These are phyloP conservation scores for Crotalus tigris DNA, from an alignment of 2,113 vertebrate genomes.

Conservation along the genomic window DNA sequence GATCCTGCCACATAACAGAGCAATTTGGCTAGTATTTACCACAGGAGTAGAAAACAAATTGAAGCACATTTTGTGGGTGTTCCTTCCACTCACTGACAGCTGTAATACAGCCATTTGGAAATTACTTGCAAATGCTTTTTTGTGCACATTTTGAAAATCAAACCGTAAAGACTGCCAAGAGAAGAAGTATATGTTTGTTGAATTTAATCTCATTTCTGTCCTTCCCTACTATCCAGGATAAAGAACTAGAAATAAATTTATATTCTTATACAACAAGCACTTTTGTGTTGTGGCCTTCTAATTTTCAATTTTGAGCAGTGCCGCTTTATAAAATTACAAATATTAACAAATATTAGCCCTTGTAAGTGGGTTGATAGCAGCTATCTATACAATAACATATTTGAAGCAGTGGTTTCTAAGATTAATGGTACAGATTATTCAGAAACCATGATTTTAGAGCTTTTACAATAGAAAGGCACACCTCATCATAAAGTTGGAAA, in stretches of 20 bases:
- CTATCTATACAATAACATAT: not conserved
- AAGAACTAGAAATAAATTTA: slow-evolving; percentile 52
- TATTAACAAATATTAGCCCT: slow-evolving; percentile 45
- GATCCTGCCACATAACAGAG: slow-evolving; percentile 57
- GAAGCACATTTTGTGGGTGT: slow-evolving; percentile 70
- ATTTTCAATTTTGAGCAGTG: not conserved
- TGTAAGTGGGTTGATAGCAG: slow-evolving; percentile 41
- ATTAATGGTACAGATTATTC: slow-evolving; percentile 52
- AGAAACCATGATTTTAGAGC: slow-evolving; percentile 52
- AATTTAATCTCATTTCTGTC: slow-evolving; percentile 54
- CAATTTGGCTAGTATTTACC: slow-evolving; percentile 62
- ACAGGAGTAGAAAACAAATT: slow-evolving; percentile 67
- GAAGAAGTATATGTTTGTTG: slow-evolving; percentile 61
- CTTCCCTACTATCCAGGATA: not conserved
- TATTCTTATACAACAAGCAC: slow-evolving; percentile 46
- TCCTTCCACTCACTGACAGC: slow-evolving; percentile 68
- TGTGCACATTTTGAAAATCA: slow-evolving; percentile 34
- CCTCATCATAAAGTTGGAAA: not conserved
- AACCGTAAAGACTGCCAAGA: slow-evolving; percentile 58
- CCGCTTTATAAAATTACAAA: slow-evolving; percentile 18
- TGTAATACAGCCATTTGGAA: slow-evolving; percentile 69
- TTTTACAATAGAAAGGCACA: slow-evolving; percentile 40
- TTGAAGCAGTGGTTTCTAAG: slow-evolving; percentile 56
- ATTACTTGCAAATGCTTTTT: slow-evolving; percentile 67
- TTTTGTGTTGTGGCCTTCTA: slow-evolving; percentile 26